These are phyloP conservation scores for Dexiosoma caninum DNA, from an alignment of 2,888 invertebrate genomes.

Conservation along the genomic window DNA sequence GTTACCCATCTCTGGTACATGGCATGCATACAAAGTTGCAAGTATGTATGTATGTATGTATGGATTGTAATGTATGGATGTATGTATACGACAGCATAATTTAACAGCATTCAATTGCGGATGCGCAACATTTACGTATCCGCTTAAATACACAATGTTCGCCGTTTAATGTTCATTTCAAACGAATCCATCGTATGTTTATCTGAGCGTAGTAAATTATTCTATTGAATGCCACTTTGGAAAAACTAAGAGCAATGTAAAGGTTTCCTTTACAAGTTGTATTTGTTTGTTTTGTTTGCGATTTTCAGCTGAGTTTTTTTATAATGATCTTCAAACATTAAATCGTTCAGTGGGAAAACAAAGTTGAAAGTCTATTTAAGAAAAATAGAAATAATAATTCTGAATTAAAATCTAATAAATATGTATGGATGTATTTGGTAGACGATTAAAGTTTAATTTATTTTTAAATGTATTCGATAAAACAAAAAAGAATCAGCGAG, in stretches of 20 bases:
- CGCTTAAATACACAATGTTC: slow-evolving; percentile 50
- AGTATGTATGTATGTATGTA: neutral
- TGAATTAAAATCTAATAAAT: slow-evolving; percentile 29
- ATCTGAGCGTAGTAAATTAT: slow-evolving; percentile 34
- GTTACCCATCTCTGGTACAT: neutral
- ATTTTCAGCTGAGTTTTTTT: slow-evolving; percentile 13
- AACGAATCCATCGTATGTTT: neutral
- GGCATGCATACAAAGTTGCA: neutral
- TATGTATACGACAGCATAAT: neutral
- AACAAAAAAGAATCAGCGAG: no score
- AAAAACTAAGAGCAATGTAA: slow-evolving; percentile 11
- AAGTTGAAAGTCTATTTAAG: slow-evolving; percentile 28
- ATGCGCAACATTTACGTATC: slow-evolving; percentile 63
- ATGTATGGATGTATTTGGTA: neutral
- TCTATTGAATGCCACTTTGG: slow-evolving; percentile 33
- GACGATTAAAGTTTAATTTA: slow-evolving; percentile 12
- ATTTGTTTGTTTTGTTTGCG: slow-evolving; percentile 24
- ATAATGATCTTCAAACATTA: neutral
- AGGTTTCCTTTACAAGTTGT: slow-evolving; percentile 1
- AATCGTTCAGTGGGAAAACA: slow-evolving; percentile 31
- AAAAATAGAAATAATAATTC: slow-evolving; percentile 31
- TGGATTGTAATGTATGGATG: no score
- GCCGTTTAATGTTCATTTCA: slow-evolving; percentile 1
- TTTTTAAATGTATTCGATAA: neutral
- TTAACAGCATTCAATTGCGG: slow-evolving; percentile 46